Percentiles rank a stretch among this genome's conserved stretches.
phyloP scores from a whole-genome alignment of 92 coral and sea anemone genomes.

The Montipora capitata region DNA sequence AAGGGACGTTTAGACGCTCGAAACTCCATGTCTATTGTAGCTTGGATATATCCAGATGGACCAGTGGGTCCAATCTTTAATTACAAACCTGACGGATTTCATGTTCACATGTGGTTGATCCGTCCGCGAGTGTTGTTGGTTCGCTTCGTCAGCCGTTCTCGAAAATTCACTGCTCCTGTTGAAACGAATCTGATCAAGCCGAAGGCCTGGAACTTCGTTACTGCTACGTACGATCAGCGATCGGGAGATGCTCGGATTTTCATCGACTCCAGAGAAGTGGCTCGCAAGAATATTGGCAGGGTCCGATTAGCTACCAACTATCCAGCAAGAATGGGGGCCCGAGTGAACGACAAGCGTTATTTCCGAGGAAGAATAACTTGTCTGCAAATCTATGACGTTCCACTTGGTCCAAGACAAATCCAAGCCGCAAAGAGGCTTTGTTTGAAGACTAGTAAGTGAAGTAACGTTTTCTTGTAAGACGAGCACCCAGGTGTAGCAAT shows the following conservation, averaged over 20 bases:
- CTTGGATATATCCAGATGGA: slow-evolving; percentile 89
- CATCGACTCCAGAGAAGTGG: slow-evolving; percentile 78
- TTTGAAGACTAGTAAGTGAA: slow-evolving; percentile 83
- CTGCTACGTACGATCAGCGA: slow-evolving; percentile 80
- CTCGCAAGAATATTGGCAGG: slow-evolving; percentile 72
- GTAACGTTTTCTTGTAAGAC: background rate
- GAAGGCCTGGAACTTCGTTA: slow-evolving; percentile 86
- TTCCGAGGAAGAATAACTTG: slow-evolving; percentile 94
- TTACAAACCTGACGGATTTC: slow-evolving; percentile 88
- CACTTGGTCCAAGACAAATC: slow-evolving; percentile 73
- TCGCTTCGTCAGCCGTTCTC: slow-evolving; percentile 72
- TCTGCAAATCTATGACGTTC: slow-evolving; percentile 82
- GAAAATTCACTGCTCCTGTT: slow-evolving; percentile 59
- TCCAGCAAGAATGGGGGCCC: slow-evolving; percentile 88
- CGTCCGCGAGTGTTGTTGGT: slow-evolving; percentile 81
- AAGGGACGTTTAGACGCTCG: slow-evolving; percentile 80
- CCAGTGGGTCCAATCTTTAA: slow-evolving; percentile 88
- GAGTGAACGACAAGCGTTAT: slow-evolving; percentile 72
- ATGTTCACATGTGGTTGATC: slow-evolving; percentile 89
- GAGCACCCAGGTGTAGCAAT: no score
- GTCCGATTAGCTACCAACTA: slow-evolving; percentile 80
- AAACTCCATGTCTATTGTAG: slow-evolving; percentile 83
- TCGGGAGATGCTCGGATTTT: slow-evolving; percentile 79
- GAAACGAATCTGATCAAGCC: slow-evolving; percentile 67
- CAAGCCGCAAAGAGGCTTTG: slow-evolving; percentile 81